Conservation (phyloP, 2,113 vertebrate genomes). For the Aspidoscelis tigris region DNA sequence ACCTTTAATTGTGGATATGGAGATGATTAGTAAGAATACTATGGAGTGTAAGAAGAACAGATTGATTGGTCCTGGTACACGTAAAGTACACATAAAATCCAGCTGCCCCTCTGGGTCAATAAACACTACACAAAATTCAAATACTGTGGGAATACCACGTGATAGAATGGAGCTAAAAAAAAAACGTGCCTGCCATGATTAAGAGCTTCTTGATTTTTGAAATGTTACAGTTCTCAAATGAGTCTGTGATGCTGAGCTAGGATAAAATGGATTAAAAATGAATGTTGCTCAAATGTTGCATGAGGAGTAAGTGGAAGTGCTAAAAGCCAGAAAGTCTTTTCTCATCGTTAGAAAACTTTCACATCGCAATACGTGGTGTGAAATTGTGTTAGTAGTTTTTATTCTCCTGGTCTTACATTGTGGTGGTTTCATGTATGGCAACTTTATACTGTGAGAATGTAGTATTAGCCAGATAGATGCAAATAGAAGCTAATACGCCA, state of each 20-base stretch:
- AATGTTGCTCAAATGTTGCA: not conserved
- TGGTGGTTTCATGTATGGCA: not conserved
- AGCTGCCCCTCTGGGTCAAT: too few species aligned
- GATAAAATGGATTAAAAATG: not conserved
- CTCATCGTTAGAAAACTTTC: not conserved
- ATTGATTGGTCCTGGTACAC: too few species aligned
- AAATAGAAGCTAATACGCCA: too few species aligned
- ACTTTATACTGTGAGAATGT: not conserved
- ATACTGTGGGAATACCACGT: too few species aligned
- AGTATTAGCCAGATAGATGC: not conserved
- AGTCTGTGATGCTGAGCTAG: not conserved
- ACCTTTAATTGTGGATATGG: too few species aligned
- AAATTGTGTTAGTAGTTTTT: not conserved
- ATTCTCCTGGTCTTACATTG: not conserved
- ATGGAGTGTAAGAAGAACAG: too few species aligned
- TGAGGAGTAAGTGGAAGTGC: not conserved
- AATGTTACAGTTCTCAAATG: not conserved
- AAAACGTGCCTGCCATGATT: too few species aligned
- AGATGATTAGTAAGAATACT: too few species aligned
- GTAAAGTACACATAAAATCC: too few species aligned
- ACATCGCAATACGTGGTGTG: not conserved
- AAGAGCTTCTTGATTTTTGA: too few species aligned
- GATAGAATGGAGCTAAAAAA: too few species aligned
- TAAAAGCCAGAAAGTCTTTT: not conserved
- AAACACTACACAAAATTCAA: too few species aligned